Base-by-base conservation (phyloP, 2,113 vertebrate species). In the Camarhynchus parvulus region DNA sequence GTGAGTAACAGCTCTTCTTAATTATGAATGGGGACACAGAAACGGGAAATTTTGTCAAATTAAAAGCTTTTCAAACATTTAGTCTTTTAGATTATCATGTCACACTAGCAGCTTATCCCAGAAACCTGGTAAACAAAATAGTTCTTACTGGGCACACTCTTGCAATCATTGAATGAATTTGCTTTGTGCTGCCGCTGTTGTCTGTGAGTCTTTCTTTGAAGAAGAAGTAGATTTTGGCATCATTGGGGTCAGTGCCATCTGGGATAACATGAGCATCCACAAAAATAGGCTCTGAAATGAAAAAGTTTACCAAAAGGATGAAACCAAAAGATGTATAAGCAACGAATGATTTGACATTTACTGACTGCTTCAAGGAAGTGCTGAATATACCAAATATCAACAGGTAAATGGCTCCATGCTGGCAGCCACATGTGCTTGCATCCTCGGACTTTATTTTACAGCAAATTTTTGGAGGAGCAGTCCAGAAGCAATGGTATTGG, bases 141-240 rank as follows among this genome's bases (percentile, higher is more conserved):
- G 30, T 47, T 97, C 99, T 98, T 96, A 99, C 99, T 5, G 99
- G 99, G 94, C 99, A 99, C 82, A 99, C 99, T 97, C 99, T 98
- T 84, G 99, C 99, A 91, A 99, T 98, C 99, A 99, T 99, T 72
- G 99, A 99, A 97, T 99, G 99, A 94, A 99, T 99, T 92, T 99
- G 98, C 90, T 98, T 99, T 28, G 99, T 99, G 92, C 98, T 99
- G 63, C 99, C 99, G 5, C 97, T 99, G 96, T 98, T 99, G 91
- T 99, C 99, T 1, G 98, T 99, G 49, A 99, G 95, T 89, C 98
- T 98, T 94, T 99, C 99, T 39, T 99, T 99, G 97, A 99, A 98
- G 97, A 99, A 99, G 92, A 99, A 99, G 91, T 99, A 99, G 33
- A 99, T 96, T 90, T 99, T 99, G 86, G 99, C 98, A 87, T 99